Evolutionary conservation across 2,797 vertebrate species (phyloP).

Genomic region (Sylvia borin): DNA sequence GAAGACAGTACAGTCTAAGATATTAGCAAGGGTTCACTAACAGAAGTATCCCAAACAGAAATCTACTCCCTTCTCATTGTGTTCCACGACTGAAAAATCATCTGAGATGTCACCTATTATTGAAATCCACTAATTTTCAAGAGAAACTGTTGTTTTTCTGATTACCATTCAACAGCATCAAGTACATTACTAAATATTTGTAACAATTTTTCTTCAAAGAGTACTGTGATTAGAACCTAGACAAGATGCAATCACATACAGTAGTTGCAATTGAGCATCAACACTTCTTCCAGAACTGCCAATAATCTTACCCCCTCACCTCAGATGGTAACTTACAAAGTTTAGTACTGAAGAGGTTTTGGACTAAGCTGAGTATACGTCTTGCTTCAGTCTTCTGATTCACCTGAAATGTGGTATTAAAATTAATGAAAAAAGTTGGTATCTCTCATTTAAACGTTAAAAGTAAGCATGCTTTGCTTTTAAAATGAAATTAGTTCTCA

Average conservation of each 20-base stretch:
- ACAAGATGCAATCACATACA: background rate
- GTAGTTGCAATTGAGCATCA: background rate
- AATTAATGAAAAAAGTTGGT: background rate
- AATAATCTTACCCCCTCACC: background rate
- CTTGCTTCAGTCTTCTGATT: conserved; percentile 86
- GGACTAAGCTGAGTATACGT: conserved; percentile 84
- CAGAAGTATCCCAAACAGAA: background rate
- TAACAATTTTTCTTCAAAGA: background rate
- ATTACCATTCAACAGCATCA: background rate
- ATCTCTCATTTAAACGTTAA: background rate
- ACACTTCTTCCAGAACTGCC: background rate
- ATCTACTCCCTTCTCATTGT: background rate
- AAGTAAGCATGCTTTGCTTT: background rate
- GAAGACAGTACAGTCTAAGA: background rate
- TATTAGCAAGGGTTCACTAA: background rate
- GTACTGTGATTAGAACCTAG: background rate
- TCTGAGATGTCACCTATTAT: background rate
- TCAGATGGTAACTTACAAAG: conserved; percentile 85
- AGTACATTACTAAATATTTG: background rate
- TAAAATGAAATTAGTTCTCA: background rate
- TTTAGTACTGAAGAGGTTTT: conserved; percentile 85
- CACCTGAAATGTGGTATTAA: conserved; percentile 75
- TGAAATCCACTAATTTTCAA: background rate
- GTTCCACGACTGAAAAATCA: background rate
- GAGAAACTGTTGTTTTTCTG: background rate